These are phyloP conservation scores for Linhomoeus sp. DNA, from an alignment of 2,888 invertebrate genomes.

Conservation along the genomic window DNA sequence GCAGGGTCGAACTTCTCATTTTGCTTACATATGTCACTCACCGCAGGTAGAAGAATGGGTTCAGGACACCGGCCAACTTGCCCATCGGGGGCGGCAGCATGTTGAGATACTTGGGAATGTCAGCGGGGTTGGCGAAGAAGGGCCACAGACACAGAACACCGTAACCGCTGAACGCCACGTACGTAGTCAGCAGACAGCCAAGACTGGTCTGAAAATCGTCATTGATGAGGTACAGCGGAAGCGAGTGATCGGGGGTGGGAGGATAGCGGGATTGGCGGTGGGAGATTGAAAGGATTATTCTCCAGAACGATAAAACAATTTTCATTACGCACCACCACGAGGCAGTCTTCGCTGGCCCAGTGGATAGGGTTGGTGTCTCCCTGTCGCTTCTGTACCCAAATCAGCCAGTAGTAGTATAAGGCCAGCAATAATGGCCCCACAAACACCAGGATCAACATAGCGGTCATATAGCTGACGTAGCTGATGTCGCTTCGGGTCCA, in stretches of 20 bases:
- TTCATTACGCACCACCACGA: too few species aligned
- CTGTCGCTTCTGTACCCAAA: slow-evolving; percentile 6
- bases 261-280: too few species aligned
- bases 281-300: too few species aligned
- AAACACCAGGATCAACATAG: slow-evolving; percentile 15
- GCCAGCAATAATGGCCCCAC: slow-evolving; percentile 12
- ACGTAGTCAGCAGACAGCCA: slow-evolving; percentile 1
- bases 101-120: slow-evolving; percentile 20
- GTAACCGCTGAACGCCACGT: slow-evolving; percentile 22
- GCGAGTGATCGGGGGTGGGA: too few species aligned
- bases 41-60: slow-evolving; percentile 20
- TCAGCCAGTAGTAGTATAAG: slow-evolving; percentile 6
- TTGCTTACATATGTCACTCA: neutral
- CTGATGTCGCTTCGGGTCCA: slow-evolving; percentile 17
- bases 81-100: slow-evolving; percentile 25
- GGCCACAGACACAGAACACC: slow-evolving; percentile 24
- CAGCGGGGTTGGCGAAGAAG: slow-evolving; percentile 13
- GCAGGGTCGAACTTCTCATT: neutral
- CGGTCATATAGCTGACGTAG: slow-evolving; percentile 19
- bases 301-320: too few species aligned
- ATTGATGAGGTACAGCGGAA: too few species aligned
- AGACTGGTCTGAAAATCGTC: neutral
- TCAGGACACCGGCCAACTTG: slow-evolving; percentile 21
- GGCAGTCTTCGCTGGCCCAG: neutral
- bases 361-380: slow-evolving; percentile 14